These are phyloP conservation scores for Theretra japonica DNA, from an alignment of 2,888 invertebrate species.

Conservation along the genomic window DNA sequence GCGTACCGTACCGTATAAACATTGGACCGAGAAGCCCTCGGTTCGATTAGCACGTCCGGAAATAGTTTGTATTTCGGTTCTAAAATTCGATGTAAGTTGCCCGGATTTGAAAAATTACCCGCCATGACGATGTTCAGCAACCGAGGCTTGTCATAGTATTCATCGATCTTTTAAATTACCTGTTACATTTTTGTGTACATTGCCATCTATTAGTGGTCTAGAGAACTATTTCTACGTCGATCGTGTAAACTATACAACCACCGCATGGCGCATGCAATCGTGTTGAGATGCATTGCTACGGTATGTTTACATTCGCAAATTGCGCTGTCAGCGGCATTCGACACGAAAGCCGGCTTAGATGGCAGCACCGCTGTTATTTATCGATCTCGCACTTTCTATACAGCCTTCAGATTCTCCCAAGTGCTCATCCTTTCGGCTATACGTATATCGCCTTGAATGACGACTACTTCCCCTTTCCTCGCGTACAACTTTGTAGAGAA, in stretches of 20 bases:
- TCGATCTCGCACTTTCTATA: constrained; percentile 19
- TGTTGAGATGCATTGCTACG: constrained; percentile 3
- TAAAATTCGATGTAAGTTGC: no score
- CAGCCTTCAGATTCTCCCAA: constrained; percentile 18
- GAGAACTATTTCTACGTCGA: not conserved
- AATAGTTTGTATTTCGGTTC: no score
- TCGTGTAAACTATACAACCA: not conserved
- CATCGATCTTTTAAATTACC: not conserved
- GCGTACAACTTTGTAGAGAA: not conserved
- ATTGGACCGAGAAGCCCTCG: no score
- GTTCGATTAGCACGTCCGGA: no score
- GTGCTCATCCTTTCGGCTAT: constrained; percentile 3
- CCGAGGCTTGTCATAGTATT: not conserved
- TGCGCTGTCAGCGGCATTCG: not conserved
- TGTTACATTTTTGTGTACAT: not conserved
- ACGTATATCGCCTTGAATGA: not conserved
- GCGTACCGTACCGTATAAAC: no score
- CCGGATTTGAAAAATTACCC: no score
- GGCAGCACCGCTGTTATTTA: constrained; percentile 27
- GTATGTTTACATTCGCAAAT: constrained; percentile 6
- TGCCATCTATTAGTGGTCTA: constrained; percentile 1
- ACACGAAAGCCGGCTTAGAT: constrained; percentile 15
- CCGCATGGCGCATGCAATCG: not conserved
- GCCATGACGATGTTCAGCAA: no score
- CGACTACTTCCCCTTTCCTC: constrained; percentile 7